Evolutionary conservation across 2,888 invertebrate species (phyloP).

Genomic region (Smittia aterrima): DNA sequence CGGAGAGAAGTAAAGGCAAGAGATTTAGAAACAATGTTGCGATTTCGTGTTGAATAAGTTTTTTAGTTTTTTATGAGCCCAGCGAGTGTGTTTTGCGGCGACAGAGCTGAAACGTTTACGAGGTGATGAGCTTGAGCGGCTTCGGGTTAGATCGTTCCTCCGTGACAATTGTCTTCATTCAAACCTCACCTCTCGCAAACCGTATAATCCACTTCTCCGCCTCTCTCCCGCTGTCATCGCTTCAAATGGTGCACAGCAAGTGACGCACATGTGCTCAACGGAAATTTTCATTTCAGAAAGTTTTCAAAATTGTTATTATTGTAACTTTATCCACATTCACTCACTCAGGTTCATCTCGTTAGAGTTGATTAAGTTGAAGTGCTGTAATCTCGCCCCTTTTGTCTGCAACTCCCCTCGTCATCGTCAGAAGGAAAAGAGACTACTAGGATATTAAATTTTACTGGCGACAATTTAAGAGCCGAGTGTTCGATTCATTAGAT

Average conservation of each 20-base stretch:
- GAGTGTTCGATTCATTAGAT: slow-evolving; percentile 13
- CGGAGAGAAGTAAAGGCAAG: background rate
- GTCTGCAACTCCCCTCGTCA: background rate
- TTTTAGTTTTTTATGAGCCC: slow-evolving; percentile 28
- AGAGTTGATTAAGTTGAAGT: slow-evolving; percentile 30
- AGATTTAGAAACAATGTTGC: slow-evolving; percentile 29
- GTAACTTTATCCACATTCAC: slow-evolving; percentile 14
- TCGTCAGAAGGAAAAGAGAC: background rate
- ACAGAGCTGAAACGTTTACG: slow-evolving; percentile 29
- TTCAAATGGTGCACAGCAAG: slow-evolving; percentile 16
- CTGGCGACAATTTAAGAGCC: background rate
- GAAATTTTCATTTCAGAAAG: slow-evolving; percentile 22
- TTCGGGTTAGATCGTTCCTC: background rate
- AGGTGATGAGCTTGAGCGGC: slow-evolving; percentile 24
- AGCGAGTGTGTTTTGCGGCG: slow-evolving; percentile 24
- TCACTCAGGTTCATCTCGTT: background rate
- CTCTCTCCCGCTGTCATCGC: slow-evolving; percentile 6
- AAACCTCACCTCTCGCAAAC: background rate
- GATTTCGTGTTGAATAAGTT: slow-evolving; percentile 20
- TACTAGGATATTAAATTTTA: slow-evolving; percentile 18
- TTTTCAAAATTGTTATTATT: slow-evolving; percentile 24
- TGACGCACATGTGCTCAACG: background rate
- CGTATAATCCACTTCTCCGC: background rate
- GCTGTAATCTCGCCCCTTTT: slow-evolving; percentile 17
- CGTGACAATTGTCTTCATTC: slow-evolving; percentile 10